Percentiles rank a stretch among this genome's conserved stretches.
These are phyloP conservation scores for Arrhamphus sclerolepis DNA, from an alignment of 2,797 vertebrate species.

Conservation along the genomic window DNA sequence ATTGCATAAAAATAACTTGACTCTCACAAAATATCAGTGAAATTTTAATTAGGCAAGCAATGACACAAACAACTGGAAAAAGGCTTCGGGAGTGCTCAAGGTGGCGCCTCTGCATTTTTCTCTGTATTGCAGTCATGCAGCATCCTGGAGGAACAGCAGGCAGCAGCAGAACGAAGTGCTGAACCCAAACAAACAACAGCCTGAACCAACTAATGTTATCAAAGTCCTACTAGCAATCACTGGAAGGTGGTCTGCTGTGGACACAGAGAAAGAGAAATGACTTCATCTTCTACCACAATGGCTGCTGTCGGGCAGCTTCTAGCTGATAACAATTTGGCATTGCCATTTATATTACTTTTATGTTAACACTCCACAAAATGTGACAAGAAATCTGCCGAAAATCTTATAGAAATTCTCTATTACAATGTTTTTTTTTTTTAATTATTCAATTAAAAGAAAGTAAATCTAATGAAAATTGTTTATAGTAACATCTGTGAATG, in stretches of 20 bases:
- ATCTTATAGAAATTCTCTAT: not conserved
- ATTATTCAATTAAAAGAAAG: no score
- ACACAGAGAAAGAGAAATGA: constrained; percentile 19
- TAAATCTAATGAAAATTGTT: no score
- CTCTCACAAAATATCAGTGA: not conserved
- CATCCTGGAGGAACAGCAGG: constrained; percentile 21
- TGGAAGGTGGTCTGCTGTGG: constrained; percentile 11
- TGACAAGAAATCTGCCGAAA: no score
- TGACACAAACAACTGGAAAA: not conserved
- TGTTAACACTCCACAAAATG: not conserved
- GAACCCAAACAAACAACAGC: no score
- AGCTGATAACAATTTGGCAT: constrained; percentile 1
- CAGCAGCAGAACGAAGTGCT: constrained; percentile 23
- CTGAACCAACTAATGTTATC: constrained; percentile 30
- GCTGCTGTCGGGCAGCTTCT: not conserved
- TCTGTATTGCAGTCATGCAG: not conserved
- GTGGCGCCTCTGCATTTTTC: not conserved
- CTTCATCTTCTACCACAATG: constrained; percentile 1
- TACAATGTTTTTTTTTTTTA: not conserved
- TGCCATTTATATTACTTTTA: constrained; percentile 1
- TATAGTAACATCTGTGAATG: not conserved
- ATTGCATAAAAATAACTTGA: not conserved
- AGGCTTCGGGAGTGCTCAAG: not conserved
- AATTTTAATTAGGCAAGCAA: not conserved
- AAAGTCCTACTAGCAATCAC: constrained; percentile 17